These are phyloP conservation scores for Lottia scabra DNA, from an alignment of 2,888 invertebrate species.

Conservation along the genomic window DNA sequence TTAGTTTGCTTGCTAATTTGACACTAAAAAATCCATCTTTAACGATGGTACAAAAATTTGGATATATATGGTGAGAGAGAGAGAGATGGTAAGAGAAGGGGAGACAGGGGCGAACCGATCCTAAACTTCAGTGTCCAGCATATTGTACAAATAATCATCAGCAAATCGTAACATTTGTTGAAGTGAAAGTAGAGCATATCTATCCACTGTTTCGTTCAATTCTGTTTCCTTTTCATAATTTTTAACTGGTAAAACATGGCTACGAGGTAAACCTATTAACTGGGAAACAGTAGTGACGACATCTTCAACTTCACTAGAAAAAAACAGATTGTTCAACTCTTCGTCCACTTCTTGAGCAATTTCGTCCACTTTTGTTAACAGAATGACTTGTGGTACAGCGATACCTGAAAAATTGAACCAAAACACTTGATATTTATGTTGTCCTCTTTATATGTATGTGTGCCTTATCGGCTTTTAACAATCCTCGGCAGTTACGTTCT, in stretches of 20 bases:
- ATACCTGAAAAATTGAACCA: no score
- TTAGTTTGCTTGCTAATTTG: no score
- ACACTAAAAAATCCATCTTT: no score
- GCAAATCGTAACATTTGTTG: constrained; percentile 36
- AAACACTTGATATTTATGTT: no score
- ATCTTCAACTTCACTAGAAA: constrained; percentile 27
- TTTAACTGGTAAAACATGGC: constrained; percentile 40
- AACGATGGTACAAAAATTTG: no score
- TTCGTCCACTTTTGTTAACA: constrained; percentile 46
- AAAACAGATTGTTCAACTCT: constrained; percentile 30
- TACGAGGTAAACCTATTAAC: constrained; percentile 36
- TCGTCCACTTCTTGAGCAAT: constrained; percentile 33
- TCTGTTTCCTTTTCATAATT: constrained; percentile 41
- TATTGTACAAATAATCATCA: constrained; percentile 36
- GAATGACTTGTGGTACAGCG: constrained; percentile 39
- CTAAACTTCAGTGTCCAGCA: constrained; percentile 17
- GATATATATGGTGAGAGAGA: no score
- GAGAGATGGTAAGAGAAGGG: no score
- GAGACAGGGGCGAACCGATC: no score
- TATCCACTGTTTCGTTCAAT: constrained; percentile 33
- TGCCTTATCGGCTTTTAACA: no score
- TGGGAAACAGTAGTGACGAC: constrained; percentile 36
- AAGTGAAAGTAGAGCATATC: constrained; percentile 32
- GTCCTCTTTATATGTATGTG: no score
- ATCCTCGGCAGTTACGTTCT: no score